Conservation (phyloP, 2,888 invertebrate species). For the Sinohyriopsis cumingii region DNA sequence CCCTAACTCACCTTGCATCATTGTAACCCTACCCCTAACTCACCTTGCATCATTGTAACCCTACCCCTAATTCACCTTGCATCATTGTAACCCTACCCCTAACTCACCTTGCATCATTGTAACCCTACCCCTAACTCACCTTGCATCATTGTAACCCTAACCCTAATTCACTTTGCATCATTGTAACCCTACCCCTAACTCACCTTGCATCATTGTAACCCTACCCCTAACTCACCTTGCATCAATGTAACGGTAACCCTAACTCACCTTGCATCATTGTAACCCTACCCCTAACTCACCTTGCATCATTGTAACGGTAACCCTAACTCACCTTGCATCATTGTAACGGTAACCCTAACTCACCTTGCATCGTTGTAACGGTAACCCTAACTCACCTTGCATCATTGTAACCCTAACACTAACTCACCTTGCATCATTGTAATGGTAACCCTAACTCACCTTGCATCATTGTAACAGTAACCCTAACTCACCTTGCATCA, state of each 20-base stretch:
- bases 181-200: too few relatives aligned
- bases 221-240: too few relatives aligned
- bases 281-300: too few relatives aligned
- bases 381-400: too few relatives aligned
- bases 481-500: conserved; percentile 67
- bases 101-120: conserved; percentile 68
- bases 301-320: conserved; percentile 67
- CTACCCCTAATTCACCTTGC: too few relatives aligned
- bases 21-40: too few relatives aligned
- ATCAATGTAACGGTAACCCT: conserved; percentile 67
- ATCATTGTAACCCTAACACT: conserved; percentile 67
- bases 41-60: conserved; percentile 68
- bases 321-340: conserved; percentile 67
- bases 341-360: too few relatives aligned
- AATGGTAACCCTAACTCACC: too few relatives aligned
- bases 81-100: conserved; percentile 67
- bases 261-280: conserved; percentile 68
- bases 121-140: too few relatives aligned
- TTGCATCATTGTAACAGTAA: conserved; percentile 67
- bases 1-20: conserved; percentile 67
- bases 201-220: conserved; percentile 68
- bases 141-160: conserved; percentile 67
- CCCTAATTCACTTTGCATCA: conserved; percentile 67
- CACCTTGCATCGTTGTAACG: conserved; percentile 68
- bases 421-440: conserved; percentile 68